phyloP scores from a whole-genome alignment of 2,888 invertebrate genomes.

The Microplitis deprimator region DNA sequence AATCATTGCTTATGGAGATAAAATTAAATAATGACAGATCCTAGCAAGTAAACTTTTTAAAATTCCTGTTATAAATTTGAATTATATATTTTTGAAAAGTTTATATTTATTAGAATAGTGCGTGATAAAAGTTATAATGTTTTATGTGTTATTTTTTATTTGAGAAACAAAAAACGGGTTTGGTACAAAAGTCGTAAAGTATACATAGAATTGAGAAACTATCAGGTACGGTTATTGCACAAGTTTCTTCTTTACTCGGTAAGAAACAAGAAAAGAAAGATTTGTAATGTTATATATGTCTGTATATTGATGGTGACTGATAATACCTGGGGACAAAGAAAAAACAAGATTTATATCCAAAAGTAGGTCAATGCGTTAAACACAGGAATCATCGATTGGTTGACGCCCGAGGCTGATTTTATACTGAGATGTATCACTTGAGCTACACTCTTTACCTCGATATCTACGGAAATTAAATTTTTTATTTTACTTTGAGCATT shows the following conservation, averaged over 20 bases:
- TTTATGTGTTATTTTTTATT: conserved; percentile 1
- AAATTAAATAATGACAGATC: too few species aligned
- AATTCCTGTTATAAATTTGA: not conserved
- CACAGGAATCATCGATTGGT: conserved; percentile 53
- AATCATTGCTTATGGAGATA: too few species aligned
- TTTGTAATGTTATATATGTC: not conserved
- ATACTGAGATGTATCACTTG: conserved; percentile 35
- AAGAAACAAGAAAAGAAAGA: conserved; percentile 8
- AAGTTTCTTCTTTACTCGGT: conserved; percentile 46
- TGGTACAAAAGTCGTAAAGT: conserved; percentile 17
- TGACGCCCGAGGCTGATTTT: conserved; percentile 43
- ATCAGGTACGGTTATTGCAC: conserved; percentile 52
- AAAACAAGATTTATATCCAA: conserved; percentile 57
- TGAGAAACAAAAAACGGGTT: not conserved
- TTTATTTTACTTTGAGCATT: too few species aligned
- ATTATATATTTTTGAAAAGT: not conserved
- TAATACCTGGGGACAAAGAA: conserved; percentile 35
- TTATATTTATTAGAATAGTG: not conserved
- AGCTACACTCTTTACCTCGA: not conserved
- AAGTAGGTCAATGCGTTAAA: conserved; percentile 60
- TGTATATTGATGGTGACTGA: not conserved
- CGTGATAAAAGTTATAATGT: conserved; percentile 24
- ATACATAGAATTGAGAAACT: conserved; percentile 43
- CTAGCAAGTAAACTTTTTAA: too few species aligned
- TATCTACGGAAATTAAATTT: too few species aligned